Evolutionary conservation across 2,888 invertebrate species (phyloP), one percentile per base, ranked within the genome.

Genomic region (Doris montereyensis): DNA sequence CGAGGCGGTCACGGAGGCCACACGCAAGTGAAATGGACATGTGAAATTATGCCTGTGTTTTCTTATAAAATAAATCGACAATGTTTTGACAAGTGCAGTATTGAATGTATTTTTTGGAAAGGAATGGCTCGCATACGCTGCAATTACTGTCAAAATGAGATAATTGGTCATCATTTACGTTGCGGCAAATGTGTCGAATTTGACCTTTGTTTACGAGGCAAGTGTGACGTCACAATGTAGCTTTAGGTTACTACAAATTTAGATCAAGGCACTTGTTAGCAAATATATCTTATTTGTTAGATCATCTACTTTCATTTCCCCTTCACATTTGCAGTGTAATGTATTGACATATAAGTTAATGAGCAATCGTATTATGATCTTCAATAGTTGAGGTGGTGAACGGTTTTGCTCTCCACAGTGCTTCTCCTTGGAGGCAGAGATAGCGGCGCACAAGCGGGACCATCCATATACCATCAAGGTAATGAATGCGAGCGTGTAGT

Each of bases 151-250:
- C 97, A 97, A 93, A 97, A 97, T 92, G 97, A 97, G 93, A 97
- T 97, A 85, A 94, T 94, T 85, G 97, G 97, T 81, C 94, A 97
- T 86, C 94, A 97, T 87, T 95, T 97, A 76, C 95, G 96, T 93
- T 98, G 98, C 93, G 95, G 95, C 77, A 96, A 96, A 92, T 98
- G 97, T 92, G 93, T 94, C 89, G 96, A 97, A 93, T 97, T 97
- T 93, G 96, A 97, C 94, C 94, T 97, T 92, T 97, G 97, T 94
- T 94, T 97, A 93, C 97, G n/a, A 97, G 96, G 97, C 97, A 94
- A 94, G 94, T 93, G 82, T 88, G 87, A 87, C 87, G 88, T 88
- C 88, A 88, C n/a, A n/a, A n/a, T n/a, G n/a, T n/a, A n/a, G n/a
- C n/a, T n/a, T n/a, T n/a, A n/a, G n/a, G n/a, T n/a, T n/a, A n/a